Evolutionary conservation across 2,113 vertebrate species (phyloP).

Genomic region (Phasianus colchicus): DNA sequence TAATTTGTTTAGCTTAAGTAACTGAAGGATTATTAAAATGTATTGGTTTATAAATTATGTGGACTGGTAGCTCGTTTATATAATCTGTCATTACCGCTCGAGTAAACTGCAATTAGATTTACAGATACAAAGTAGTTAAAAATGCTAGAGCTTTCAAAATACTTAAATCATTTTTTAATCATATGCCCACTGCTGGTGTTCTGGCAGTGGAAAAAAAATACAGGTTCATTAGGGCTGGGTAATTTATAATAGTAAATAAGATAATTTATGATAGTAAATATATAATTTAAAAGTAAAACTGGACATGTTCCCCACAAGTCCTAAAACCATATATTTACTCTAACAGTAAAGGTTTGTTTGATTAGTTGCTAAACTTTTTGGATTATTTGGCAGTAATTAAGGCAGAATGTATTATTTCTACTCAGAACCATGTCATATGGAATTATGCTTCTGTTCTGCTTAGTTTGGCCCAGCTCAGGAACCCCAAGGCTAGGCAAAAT

Average conservation of each 20-base stretch:
- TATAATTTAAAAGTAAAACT: neutral
- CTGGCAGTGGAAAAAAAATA: neutral
- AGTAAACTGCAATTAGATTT: slow-evolving; percentile 22
- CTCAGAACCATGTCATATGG: neutral
- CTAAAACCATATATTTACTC: neutral
- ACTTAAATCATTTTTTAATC: neutral
- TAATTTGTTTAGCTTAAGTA: neutral
- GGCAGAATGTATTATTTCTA: neutral
- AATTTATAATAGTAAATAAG: neutral
- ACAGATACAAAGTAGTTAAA: slow-evolving; percentile 2
- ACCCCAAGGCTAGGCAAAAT: neutral
- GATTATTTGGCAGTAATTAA: neutral
- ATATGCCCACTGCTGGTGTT: neutral
- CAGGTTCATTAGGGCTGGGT: neutral
- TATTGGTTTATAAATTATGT: slow-evolving; percentile 4
- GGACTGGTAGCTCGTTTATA: neutral
- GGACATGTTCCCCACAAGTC: neutral
- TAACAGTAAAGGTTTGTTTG: neutral
- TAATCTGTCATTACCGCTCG: neutral
- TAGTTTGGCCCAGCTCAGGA: neutral
- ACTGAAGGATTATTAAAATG: slow-evolving; percentile 17
- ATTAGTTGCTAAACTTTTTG: neutral
- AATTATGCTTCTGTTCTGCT: neutral
- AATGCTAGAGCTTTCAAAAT: neutral
- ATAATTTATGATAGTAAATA: neutral